Base-by-base conservation (phyloP, 2,888 invertebrate genomes). In the Ophion ellenae region DNA sequence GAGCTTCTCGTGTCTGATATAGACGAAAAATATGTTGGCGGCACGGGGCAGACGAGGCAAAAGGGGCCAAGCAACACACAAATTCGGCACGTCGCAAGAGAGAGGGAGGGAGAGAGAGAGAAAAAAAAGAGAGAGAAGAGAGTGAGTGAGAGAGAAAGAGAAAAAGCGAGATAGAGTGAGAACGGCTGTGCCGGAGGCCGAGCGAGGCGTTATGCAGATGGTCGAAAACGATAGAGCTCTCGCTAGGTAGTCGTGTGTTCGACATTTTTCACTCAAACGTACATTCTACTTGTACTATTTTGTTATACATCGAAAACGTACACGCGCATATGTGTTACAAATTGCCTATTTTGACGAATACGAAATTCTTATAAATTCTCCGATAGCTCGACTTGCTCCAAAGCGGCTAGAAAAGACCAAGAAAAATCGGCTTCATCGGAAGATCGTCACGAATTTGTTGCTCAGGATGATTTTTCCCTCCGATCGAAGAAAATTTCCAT, bases 131-230 rank as follows among this genome's bases (percentile, higher is more conserved):
- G n/a, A 6, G 69, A 17, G 64, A 53, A 9, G 80, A 66, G 80
- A 80, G 32, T 45, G 20, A 66, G 69, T 75, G 40, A 7, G 40
- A 24, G 64, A 32, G n/a, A 59, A 32, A 61, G 32, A 63, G 70
- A 63, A 17, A 70, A 57, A 20, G 81, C 40, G 81, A 81, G 24
- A 69, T 14, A 69, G 70, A 81, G 76, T 36, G 78, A 75, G 81
- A 86, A 83, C 83, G 83, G 83, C 81, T 86, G 83, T 78, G 83
- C 81, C 74, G 81, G 80, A 76, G 81, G 78, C 81, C 83, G 40
- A 64, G 81, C 86, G 83, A 86, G 78, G 84, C 86, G 81, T 84
- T 86, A 86, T 86, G 84, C 86, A 86, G 86, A 86, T 86, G 86
- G 78, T 86, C 86, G 86, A 81, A 74, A 75, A 81, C 86, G 86